Conservation (phyloP, 64 coral and sea anemone genomes). For the Pachyseris speciosa region DNA sequence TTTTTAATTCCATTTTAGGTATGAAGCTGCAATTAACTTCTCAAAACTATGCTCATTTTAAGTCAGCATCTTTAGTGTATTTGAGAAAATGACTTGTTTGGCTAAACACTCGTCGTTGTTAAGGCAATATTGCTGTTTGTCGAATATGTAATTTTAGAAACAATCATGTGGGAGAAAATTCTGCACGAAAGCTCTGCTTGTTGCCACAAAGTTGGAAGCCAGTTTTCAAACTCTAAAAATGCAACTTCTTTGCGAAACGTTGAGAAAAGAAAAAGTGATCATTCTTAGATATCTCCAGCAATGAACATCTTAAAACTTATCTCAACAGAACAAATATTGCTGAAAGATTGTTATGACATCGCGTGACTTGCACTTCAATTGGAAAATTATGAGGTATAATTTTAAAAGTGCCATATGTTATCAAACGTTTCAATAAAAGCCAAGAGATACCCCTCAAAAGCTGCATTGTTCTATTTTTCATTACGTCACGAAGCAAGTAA, state of each 20-base stretch:
- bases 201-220: neutral
- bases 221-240: neutral
- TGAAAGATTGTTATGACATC: too few species aligned
- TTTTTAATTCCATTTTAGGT: neutral
- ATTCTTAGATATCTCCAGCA: too few species aligned
- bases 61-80: neutral
- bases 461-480: too few species aligned
- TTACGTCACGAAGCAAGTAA: too few species aligned
- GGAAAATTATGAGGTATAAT: too few species aligned
- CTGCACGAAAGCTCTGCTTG: neutral
- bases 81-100: conserved; percentile 36
- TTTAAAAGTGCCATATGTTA: too few species aligned
- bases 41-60: neutral
- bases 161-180: neutral
- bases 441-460: too few species aligned
- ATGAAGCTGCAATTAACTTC: neutral
- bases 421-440: too few species aligned
- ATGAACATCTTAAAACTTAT: too few species aligned
- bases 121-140: conserved; percentile 25
- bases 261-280: neutral
- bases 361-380: too few species aligned
- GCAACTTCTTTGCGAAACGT: neutral
- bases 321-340: too few species aligned
- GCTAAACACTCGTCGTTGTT: neutral
- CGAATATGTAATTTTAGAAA: conserved; percentile 15